Base-by-base conservation (phyloP, 2,113 vertebrate species). In the Aldabrachelys gigantea region DNA sequence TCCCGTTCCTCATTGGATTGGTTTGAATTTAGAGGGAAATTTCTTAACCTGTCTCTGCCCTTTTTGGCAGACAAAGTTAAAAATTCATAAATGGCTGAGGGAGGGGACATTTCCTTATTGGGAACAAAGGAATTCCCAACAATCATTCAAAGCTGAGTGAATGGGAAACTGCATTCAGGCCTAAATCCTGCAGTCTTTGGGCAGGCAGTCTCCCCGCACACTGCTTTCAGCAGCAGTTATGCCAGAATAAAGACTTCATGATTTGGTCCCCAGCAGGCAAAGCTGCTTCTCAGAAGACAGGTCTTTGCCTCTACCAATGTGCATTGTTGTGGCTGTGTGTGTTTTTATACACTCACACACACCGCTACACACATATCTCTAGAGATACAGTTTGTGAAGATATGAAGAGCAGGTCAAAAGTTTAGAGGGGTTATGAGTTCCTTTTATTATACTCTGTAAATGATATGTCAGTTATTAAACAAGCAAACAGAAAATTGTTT, bases 371-470 rank as follows among this genome's bases (percentile, higher is more conserved):
- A 85, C 95, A 92, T 92, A 95, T 95, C 87, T 96, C 97, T 94
- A 97, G 86, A 97, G 87, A 97, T 94, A 89, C 69, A 92, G 96
- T 98, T 97, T 92, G 97, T 97, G 97, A 98, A 38, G 94, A 98
- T 94, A 97, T 97, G 97, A 98, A 96, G 98, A 98, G 98, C 98
- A 98, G 98, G 98, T 98, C 98, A 95, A 98, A 98, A 97, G 98
- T 98, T 98, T 98, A 98, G 98, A 98, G 98, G 97, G 87, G 95
- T 96, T 97, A 98, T 97, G 88, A 98, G 98, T 98, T 98, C 98
- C 98, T 98, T 98, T 98, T 98, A 98, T 98, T 98, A 97, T 98
- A 98, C 97, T 98, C 98, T 98, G 97, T 98, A 98, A 98, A 98
- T 98, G 97, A 94, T 98, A 97, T 98, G 98, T 98, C 98, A 98